Base-by-base conservation (phyloP, 2,113 vertebrate species). In the Plecotus auritus region DNA sequence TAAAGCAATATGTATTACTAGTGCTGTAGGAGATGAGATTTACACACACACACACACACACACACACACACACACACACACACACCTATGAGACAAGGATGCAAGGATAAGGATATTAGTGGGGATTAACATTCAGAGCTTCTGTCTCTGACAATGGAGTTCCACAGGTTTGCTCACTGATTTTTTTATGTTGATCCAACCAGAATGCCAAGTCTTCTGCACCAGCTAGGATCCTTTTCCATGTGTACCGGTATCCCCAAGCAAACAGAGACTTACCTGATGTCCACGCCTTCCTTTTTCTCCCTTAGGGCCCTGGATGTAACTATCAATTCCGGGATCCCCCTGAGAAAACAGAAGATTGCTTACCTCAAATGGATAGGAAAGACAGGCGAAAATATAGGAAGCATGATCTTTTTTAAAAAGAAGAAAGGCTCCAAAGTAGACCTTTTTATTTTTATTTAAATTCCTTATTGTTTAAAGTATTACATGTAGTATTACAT, bases 241-340 rank as follows among this genome's bases (percentile, higher is more conserved):
- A 1, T 7, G 13, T 17, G 4, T 4, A 10, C 45, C n/a, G 26
- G 9, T 9, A 23, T 23, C 56, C 45, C 26, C 8, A 78, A 61
- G 47, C 7, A 47, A 90, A 72, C 9, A 17, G n/a, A 72, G 14
- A 28, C 37, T 95, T 96, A 99, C 99, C 98, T 98, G 98, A 35
- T 16, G 1, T 14, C 99, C 99, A 66, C 20, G 16, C 47, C 97
- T 98, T 88, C 99, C 99, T 5, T 93, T 92, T 16, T 98, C 98
- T 95, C 99, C 99, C 90, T 98, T 99, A 51, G 97, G 87, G 91
- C 99, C 99, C 35, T 32, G 84, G 17, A 67, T 4, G 9, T 82
- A 97, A 97, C 97, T 98, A 77, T 98, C 97, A 32, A 22, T 26
- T 4, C 99, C 99, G 42, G 98, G 85, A 90, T 98, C 96, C 4